Evolutionary conservation across 2,888 invertebrate genomes (phyloP), one percentile per base, ranked within the genome.

Genomic region (Xanthia togata): DNA sequence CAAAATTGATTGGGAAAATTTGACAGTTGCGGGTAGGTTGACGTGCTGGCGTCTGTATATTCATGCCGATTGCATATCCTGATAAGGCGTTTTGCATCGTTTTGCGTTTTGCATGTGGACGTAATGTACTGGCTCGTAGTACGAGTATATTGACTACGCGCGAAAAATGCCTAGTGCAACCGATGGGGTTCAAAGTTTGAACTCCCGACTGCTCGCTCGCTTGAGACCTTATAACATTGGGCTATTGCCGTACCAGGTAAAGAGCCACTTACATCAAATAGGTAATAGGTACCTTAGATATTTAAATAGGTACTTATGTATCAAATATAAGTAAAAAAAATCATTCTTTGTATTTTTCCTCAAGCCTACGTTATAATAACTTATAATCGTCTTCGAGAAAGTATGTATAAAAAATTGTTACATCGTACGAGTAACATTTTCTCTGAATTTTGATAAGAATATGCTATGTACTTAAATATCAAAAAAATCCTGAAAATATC

Each of bases 391-490:
- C 60, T 73, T 31, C 31, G n/a, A 5, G 9, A 55, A 55, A 5
- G 14, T 12, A 50, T 50, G 14, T 12, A 50, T 50, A 47, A 26
- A 73, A 73, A 31, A 38, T 20, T 57, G 17, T 3, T 31, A 17
- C 50, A 63, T n/a, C n/a, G 11, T 26, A 20, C 17, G 17, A 44
- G 23, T 12, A 23, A 23, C 0, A 17, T 47, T 64, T 47, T 77
- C 47, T 64, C 17, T n/a, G 57, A 50, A 59, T 31, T 23, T 67
- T 44, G 67, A 76, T 76, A 65, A 77, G n/a, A 62, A 31, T 38
- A 12, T 2, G 59, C 14, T 76, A 62, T 17, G 9, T 31, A n/a
- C n/a, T n/a, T n/a, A 47, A 26, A 59, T 41, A 59, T 59, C 2
- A 26, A 11, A 60, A 41, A 3, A 38, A 8, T 47, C 4, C 26